Base-by-base conservation (phyloP, 2,888 invertebrate genomes). In the Xanthorhoe designata region DNA sequence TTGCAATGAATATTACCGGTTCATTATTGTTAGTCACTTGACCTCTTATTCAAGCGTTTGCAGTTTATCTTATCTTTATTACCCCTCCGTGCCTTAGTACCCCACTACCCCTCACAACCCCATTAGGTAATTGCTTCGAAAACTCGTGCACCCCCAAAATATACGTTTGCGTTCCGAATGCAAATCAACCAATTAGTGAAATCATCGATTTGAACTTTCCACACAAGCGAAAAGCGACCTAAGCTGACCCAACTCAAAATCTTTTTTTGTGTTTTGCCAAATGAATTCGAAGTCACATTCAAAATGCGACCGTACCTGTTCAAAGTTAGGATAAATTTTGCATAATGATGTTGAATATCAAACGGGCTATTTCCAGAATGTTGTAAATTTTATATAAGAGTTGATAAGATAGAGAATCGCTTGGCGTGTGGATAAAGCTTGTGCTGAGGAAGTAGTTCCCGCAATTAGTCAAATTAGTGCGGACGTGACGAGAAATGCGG, bases 391-490 rank as follows among this genome's bases (percentile, higher is more conserved):
- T 72, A 71, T 49, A 4, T 0, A 0, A 0, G 0, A 0, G 9
- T 17, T 0, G 2, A 35, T 58, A 32, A n/a, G 79, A 75, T 71
- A 69, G 52, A 58, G 32, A 49, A 13, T 49, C 15, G 35, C 15
- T 47, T 7, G 35, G 19, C 47, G 13, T 47, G 17, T 42, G 7
- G 10, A 10, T 8, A 17, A 15, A 32, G 6, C 7, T 15, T 15
- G 19, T 13, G 18, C 8, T 49, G 15, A 32, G 62, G 80, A 75
- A 81, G 77, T 81, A 83, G 85, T 84, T 85, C 84, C 80, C 76
- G 70, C 87, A 90, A 90, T 91, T 91, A 90, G 89, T 86, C 81
- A 86, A 89, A 89, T 90, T 88, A 89, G 82, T 78, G 71, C 74
- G 80, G 81, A 75, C 74, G 82, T 80, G 75, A 78, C 73, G 68